Conservation (phyloP, 2,797 vertebrate species). For the Gambusia yucatana region DNA sequence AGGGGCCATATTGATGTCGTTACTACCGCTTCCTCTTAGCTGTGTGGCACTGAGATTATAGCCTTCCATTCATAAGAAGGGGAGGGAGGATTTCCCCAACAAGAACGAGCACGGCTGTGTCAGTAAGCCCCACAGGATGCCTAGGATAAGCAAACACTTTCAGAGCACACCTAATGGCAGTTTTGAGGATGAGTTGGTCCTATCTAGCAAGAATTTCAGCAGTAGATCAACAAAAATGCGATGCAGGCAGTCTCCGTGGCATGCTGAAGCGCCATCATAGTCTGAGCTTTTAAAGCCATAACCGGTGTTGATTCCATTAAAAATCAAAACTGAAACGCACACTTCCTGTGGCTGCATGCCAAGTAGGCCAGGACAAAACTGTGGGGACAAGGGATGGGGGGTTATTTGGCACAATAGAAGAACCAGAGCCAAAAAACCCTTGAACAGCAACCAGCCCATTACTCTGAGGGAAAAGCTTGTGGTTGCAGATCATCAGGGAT, state of each 20-base stretch:
- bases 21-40: slow-evolving; percentile 57
- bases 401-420: slow-evolving; percentile 69
- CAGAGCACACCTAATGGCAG: slow-evolving; percentile 13
- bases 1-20: slow-evolving; percentile 40
- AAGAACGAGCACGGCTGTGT: slow-evolving; percentile 52
- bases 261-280: slow-evolving; percentile 39
- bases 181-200: slow-evolving; percentile 40
- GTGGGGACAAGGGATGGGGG: slow-evolving; percentile 60
- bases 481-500: slow-evolving; percentile 44
- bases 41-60: slow-evolving; percentile 66
- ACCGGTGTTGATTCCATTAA: slow-evolving; percentile 52
- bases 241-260: slow-evolving; percentile 16
- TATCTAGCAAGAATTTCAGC: slow-evolving; percentile 31
- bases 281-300: slow-evolving; percentile 38
- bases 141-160: slow-evolving; percentile 27
- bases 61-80: slow-evolving; percentile 69
- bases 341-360: slow-evolving; percentile 62
- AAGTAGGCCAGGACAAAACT: slow-evolving; percentile 77
- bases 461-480: slow-evolving; percentile 40
- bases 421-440: slow-evolving; percentile 47
- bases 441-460: slow-evolving; percentile 42
- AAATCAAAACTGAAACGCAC: slow-evolving; percentile 53
- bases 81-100: slow-evolving; percentile 67
- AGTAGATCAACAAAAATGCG: slow-evolving; percentile 19
- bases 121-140: slow-evolving; percentile 62